Evolutionary conservation across 1,140 invertebrate species (phyloP).

Genomic region (Anastrepha obliqua): DNA sequence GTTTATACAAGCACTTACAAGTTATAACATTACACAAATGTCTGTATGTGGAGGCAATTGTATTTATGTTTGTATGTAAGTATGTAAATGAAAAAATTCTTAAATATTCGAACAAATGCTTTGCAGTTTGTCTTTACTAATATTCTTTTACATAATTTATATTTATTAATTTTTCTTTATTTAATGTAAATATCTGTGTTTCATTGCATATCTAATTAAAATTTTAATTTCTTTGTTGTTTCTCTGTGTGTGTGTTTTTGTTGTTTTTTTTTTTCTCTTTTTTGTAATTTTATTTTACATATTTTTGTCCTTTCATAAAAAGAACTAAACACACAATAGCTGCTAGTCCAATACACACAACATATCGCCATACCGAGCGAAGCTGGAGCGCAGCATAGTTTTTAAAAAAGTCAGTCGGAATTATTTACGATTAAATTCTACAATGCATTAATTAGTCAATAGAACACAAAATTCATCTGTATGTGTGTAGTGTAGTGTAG

Average conservation of each 20-base stretch:
- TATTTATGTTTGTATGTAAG: slow-evolving; percentile 22
- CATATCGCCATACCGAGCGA: neutral
- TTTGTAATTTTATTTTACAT: no score
- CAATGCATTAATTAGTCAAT: slow-evolving; percentile 16
- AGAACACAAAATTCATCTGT: neutral
- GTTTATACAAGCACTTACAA: slow-evolving; percentile 9
- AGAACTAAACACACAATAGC: neutral
- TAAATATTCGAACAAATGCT: slow-evolving; percentile 31
- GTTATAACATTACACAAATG: slow-evolving; percentile 39
- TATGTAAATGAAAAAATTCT: slow-evolving; percentile 7
- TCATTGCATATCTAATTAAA: slow-evolving; percentile 46
- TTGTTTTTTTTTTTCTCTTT: neutral
- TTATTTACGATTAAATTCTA: slow-evolving; percentile 33
- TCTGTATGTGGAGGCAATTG: slow-evolving; percentile 16
- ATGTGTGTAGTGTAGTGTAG: neutral
- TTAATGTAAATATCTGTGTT: slow-evolving; percentile 8
- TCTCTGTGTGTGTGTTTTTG: neutral
- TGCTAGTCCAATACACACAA: neutral
- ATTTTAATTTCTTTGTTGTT: slow-evolving; percentile 5
- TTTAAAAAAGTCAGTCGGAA: slow-evolving; percentile 28
- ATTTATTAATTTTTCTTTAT: neutral
- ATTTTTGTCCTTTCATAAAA: neutral
- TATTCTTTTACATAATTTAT: neutral
- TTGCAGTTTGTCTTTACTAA: slow-evolving; percentile 26
- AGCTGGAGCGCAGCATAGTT: neutral